These are phyloP conservation scores for Antechinus stuartii DNA, from an alignment of 2,113 vertebrate species.

Conservation along the genomic window DNA sequence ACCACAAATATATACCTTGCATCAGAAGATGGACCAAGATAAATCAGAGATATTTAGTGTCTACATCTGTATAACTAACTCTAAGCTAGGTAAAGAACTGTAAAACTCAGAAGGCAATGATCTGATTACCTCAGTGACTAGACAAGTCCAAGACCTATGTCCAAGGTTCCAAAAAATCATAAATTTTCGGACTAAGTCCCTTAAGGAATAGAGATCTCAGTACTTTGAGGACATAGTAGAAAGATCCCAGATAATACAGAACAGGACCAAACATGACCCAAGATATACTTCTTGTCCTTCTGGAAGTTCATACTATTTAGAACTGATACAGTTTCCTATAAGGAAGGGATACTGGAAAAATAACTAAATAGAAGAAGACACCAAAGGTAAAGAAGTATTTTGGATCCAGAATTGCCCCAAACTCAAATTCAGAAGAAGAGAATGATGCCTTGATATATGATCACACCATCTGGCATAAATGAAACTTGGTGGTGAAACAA, in stretches of 20 bases:
- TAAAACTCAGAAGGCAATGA: neutral
- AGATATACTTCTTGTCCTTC: neutral
- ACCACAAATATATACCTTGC: neutral
- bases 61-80: neutral
- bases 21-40: neutral
- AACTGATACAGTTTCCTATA: neutral
- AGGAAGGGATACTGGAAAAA: neutral
- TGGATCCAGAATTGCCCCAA: neutral
- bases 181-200: neutral
- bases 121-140: neutral
- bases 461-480: too few relatives aligned
- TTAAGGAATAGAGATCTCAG: neutral
- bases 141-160: neutral
- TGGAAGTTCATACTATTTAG: neutral
- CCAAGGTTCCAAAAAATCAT: neutral
- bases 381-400: neutral
- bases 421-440: neutral
- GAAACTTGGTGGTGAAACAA: too few relatives aligned
- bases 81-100: neutral
- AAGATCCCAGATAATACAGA: neutral
- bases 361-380: neutral
- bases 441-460: neutral
- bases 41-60: neutral
- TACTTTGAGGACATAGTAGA: neutral
- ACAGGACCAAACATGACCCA: neutral